Evolutionary conservation across 1,140 invertebrate genomes (phyloP), one percentile per base, ranked within the genome.

Genomic region (Apis florea): DNA sequence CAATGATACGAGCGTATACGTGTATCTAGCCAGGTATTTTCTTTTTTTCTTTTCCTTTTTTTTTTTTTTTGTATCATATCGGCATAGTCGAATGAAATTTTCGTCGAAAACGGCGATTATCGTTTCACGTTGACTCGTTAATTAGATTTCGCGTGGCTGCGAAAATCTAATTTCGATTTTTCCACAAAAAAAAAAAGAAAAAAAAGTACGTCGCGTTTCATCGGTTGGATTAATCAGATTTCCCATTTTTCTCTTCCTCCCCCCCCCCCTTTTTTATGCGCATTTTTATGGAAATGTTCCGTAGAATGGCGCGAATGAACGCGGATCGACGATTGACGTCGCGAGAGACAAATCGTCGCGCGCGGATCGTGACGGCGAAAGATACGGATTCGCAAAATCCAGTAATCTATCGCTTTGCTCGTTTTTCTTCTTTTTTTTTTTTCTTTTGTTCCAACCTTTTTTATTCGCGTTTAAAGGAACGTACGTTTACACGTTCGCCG

Each of bases 121-220:
- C 53, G 61, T n/a, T 31, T 66, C 53, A 61, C 40, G 70, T 49
- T 13, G 12, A 40, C 31, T 54, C 67, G 53, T 69, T 85, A 49
- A 58, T 85, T 26, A 74, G n/a, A 70, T 85, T 85, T 79, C 21
- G n/a, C 31, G 56, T 40, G n/a, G 19, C 53, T n/a, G 17, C 21
- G 49, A 51, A 77, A 75, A 74, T 53, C 49, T 72, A 67, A 80
- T 85, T 86, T 74, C 24, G 47, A 54, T 78, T 82, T 85, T 70
- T 19, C 59, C n/a, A 10, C 21, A 26, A 67, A 84, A 84, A 59
- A 69, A 40, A 31, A 40, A 59, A 69, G 6, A 31, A 40, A 40
- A 40, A 40, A 40, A 4, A 40, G 31, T 40, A 58, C 49, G 69
- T n/a, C 15, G 31, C 21, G 40, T 76, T 80, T 61, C 66, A 73